Evolutionary conservation across 2,888 invertebrate genomes (phyloP).

Genomic region (Eurytoma californica): DNA sequence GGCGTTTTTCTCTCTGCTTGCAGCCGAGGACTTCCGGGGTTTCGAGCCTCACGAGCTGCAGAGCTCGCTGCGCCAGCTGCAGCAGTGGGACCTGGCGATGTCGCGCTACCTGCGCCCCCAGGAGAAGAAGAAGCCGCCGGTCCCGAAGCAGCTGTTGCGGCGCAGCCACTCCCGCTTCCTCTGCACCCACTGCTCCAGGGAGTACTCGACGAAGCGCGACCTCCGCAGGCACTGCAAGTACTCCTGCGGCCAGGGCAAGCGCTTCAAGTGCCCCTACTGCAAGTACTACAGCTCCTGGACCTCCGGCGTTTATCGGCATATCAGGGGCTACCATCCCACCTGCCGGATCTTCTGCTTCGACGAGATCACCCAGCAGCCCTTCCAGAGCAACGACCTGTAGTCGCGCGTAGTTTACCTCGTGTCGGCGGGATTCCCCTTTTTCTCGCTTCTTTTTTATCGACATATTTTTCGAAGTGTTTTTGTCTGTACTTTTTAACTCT

Average conservation of each 20-base stretch:
- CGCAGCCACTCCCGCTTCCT: constrained; percentile 52
- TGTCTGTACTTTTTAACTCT: too few species aligned
- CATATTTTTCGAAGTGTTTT: too few species aligned
- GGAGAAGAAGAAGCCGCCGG: not conserved
- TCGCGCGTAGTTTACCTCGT: too few species aligned
- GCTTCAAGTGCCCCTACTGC: constrained; percentile 75
- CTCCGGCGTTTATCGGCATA: constrained; percentile 65
- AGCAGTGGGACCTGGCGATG: constrained; percentile 43
- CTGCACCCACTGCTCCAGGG: constrained; percentile 67
- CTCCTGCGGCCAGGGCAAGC: constrained; percentile 75
- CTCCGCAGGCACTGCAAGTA: constrained; percentile 74
- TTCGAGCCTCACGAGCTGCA: constrained; percentile 34
- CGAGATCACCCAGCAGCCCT: constrained; percentile 11
- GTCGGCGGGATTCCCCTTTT: too few species aligned
- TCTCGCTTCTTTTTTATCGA: too few species aligned
- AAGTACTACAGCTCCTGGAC: constrained; percentile 57
- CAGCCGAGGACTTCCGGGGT: constrained; percentile 15
- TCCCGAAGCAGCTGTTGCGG: constrained; percentile 9
- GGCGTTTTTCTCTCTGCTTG: too few species aligned
- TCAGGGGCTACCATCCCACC: constrained; percentile 62
- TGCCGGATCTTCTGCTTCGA: constrained; percentile 57
- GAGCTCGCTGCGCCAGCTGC: constrained; percentile 10
- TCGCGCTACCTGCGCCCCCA: not conserved
- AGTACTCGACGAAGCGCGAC: constrained; percentile 67
- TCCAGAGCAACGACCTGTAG: not conserved